These are phyloP conservation scores for Hyles lineata DNA, from an alignment of 2,888 invertebrate genomes.

Conservation along the genomic window DNA sequence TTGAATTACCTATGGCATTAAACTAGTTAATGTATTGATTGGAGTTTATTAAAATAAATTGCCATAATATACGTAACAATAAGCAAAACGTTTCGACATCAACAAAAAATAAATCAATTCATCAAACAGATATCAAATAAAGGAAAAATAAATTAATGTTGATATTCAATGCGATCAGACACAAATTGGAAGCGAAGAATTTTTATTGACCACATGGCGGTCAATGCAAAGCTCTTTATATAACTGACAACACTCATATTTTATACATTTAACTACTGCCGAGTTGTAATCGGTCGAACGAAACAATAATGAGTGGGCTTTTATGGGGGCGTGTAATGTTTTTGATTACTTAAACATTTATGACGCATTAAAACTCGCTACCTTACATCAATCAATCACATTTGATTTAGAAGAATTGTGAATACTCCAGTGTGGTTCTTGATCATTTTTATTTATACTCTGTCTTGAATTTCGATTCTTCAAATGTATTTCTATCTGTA, in stretches of 20 bases:
- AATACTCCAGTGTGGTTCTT: not conserved
- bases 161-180: not conserved
- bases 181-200: conserved; percentile 54
- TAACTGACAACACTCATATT: conserved; percentile 64
- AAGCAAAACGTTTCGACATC: not conserved
- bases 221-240: conserved; percentile 45
- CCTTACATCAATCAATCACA: conserved; percentile 22
- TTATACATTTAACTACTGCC: conserved; percentile 64
- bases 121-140: not conserved
- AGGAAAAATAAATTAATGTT: conserved; percentile 7
- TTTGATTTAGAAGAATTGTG: conserved; percentile 3
- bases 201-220: conserved; percentile 56
- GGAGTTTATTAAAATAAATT: not conserved
- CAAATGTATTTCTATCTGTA: not conserved
- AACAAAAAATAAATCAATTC: not conserved
- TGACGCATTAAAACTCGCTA: conserved; percentile 28
- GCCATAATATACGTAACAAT: not conserved
- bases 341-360: conserved; percentile 55
- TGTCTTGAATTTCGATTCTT: not conserved
- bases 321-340: conserved; percentile 62
- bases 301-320: conserved; percentile 64
- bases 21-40: not conserved
- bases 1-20: not conserved
- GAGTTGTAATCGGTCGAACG: conserved; percentile 50
- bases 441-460: conserved; percentile 1